Base-by-base conservation (phyloP, 2,113 vertebrate species). In the Catharus bicknelli region DNA sequence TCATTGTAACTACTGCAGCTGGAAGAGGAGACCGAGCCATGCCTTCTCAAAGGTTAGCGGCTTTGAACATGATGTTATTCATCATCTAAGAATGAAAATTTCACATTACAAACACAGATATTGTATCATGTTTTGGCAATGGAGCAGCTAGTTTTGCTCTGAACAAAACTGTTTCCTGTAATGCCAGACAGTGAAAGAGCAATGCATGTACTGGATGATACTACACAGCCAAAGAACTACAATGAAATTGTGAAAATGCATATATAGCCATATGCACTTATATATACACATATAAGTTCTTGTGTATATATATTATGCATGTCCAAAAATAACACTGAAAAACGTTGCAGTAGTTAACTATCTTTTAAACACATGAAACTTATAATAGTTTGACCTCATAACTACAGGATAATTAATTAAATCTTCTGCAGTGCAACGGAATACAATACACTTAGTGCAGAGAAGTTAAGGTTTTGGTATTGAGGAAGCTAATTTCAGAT, bases 401-500 rank as follows among this genome's bases (percentile, higher is more conserved):
- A 97, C 98, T 98, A 98, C 90, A 97, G 92, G 96, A 72, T 96
- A 98, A 96, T 88, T 97, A 96, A 86, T 96, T 95, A 96, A 94
- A 93, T 97, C 92, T 96, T 97, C 97, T 97, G 97, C 97, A 97
- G 97, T 98, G 97, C 97, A 98, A 97, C 92, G 93, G 67, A 96
- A 94, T 95, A 98, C 98, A 97, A 98, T 94, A 98, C 95, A 98
- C 96, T 96, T 97, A 97, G 96, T 98, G 97, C 97, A 98, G 97
- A 98, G 95, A 97, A 97, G 96, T 97, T 96, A 97, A 97, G 96
- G 95, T 97, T 97, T 96, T 94, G 96, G 95, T 97, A 96, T 96
- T 91, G 94, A 97, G 96, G 96, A 97, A 96, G 93, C 95, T 97
- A 97, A 95, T 96, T 96, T 96, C 91, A 96, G 95, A 97, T 96